Evolutionary conservation across 2,113 vertebrate genomes (phyloP), one percentile per base, ranked within the genome.

Genomic region (Muscicapa adusta): DNA sequence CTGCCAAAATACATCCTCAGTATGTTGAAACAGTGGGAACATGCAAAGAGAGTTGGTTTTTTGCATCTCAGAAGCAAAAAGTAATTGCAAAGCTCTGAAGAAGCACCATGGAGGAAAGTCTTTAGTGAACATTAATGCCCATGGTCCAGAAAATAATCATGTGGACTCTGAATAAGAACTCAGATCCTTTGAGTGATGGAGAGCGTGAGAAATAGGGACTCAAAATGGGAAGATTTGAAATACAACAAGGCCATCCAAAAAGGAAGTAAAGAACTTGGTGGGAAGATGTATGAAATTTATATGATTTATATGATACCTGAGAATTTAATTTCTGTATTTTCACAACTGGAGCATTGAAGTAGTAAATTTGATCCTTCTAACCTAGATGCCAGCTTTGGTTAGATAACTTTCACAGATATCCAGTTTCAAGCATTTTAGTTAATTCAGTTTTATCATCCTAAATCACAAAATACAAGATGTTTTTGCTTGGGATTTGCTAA

Each of bases 241-340:
- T 36, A 22, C 4, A 8, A 3, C 10, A 2, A 57, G 13, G 14
- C 2, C 14, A 36, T 24, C 14, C 9, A 36, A 50, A 84, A 85
- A 54, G 22, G 58, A 66, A 76, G 8, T 2, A 63, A 73, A 14
- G 11, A 36, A 15, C 9, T 82, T n/a, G 7, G 8, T 71, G 43
- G 22, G 29, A 66, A 61, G 50, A 66, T 1, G 3, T 8, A 42
- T 15, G 8, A 57, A 73, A 50, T 9, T 50, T 33, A 23, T 28
- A 12, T 0, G 1, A 50, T 9, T 50, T 33, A 20, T 28, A 12
- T 0, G 1, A n/a, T 23, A 62, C 7, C 8, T 29, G 12, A 67
- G 12, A 36, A 47, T 33, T 93, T 54, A 54, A 42, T 40, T 57
- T 62, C 40, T n/a, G 22, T n/a, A 7, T 68, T 92, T 86, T 88